phyloP scores from a whole-genome alignment of 2,888 invertebrate species.

The Meandrusa payeni region DNA sequence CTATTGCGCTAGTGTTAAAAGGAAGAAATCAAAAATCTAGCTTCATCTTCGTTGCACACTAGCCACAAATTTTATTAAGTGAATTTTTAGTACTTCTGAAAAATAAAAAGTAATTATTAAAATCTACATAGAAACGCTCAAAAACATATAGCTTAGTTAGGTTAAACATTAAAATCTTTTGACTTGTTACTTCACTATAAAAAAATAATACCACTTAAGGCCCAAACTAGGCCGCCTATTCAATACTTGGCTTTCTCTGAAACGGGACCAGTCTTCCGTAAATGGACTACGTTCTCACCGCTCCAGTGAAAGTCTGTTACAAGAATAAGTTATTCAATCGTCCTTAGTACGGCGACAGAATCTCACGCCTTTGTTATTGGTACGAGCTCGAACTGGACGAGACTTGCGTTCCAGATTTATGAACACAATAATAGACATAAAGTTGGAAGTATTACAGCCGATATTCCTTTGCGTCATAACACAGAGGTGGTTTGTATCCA shows the following conservation, averaged over 20 bases:
- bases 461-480: not conserved
- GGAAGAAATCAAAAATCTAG: too few species aligned
- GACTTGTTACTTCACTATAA: too few species aligned
- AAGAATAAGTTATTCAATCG: constrained; percentile 26
- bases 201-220: too few species aligned
- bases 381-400: not conserved
- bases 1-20: too few species aligned
- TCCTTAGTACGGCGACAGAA: constrained; percentile 22
- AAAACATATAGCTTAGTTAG: too few species aligned
- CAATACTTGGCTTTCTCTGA: constrained; percentile 70
- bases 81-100: too few species aligned
- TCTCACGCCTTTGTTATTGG: constrained; percentile 13
- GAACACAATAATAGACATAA: constrained; percentile 1
- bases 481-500: not conserved
- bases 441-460: not conserved
- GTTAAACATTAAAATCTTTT: too few species aligned
- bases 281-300: constrained; percentile 27
- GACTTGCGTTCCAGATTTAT: not conserved
- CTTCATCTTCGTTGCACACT: too few species aligned
- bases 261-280: constrained; percentile 57
- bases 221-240: too few species aligned
- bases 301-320: constrained; percentile 56
- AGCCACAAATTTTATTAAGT: too few species aligned
- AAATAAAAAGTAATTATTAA: too few species aligned
- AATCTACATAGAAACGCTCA: too few species aligned